Evolutionary conservation across 1,140 invertebrate species (phyloP).

Genomic region (Drosophila serrata): DNA sequence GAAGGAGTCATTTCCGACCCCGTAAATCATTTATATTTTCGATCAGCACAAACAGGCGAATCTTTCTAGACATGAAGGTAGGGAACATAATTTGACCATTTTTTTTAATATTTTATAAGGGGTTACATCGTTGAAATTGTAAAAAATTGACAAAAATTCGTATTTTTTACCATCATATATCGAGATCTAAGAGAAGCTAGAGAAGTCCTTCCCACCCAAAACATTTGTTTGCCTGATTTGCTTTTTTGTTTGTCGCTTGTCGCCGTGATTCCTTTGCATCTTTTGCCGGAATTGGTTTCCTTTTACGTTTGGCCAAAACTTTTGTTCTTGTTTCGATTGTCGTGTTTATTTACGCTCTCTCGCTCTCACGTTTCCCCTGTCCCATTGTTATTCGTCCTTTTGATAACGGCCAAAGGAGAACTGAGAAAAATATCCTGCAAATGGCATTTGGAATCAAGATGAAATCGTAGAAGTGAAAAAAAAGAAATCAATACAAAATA

Average conservation of each 20-base stretch:
- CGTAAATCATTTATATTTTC: too few species aligned
- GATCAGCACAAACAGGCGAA: too few species aligned
- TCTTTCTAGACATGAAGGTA: too few species aligned
- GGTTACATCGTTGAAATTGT: too few species aligned
- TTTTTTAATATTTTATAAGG: too few species aligned
- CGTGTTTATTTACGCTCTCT: constrained; percentile 29
- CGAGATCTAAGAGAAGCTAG: neutral
- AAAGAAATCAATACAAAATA: constrained; percentile 6
- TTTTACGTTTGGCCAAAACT: constrained; percentile 34
- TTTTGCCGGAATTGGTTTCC: constrained; percentile 48
- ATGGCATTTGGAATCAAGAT: constrained; percentile 39
- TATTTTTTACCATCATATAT: neutral
- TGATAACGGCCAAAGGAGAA: constrained; percentile 31
- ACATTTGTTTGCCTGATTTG: constrained; percentile 48
- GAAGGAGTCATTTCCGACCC: too few species aligned
- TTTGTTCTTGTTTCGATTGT: constrained; percentile 46
- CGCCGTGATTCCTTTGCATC: constrained; percentile 51
- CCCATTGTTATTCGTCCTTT: constrained; percentile 44
- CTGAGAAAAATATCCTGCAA: constrained; percentile 28
- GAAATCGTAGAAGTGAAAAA: constrained; percentile 57
- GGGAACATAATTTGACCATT: too few species aligned
- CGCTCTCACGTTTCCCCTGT: neutral
- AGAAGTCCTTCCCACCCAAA: neutral
- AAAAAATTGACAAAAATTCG: too few species aligned
- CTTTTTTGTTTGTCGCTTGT: constrained; percentile 25